Conservation (phyloP, 2,888 invertebrate genomes). For the Coelinius sp. region DNA sequence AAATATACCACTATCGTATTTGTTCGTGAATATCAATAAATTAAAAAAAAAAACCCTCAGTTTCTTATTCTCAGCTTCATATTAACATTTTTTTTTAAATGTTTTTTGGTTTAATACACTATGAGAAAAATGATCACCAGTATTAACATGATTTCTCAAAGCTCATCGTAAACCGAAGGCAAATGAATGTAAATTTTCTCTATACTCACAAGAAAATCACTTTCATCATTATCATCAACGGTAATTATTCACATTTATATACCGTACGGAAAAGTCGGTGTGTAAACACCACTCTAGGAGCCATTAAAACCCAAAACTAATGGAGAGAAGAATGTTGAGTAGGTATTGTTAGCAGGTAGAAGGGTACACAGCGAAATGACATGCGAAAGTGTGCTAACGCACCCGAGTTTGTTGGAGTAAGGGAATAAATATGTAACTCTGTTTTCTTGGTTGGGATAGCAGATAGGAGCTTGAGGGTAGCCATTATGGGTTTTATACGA, state of each 20-base stretch:
- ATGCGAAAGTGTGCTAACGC: neutral
- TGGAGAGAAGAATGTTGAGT: neutral
- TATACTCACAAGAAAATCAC: neutral
- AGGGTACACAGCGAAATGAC: no score
- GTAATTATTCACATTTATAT: neutral
- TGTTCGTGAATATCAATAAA: no score
- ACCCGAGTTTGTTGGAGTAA: neutral
- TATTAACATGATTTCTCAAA: no score
- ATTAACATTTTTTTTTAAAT: no score
- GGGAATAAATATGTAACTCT: neutral
- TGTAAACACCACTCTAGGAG: neutral
- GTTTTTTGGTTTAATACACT: no score
- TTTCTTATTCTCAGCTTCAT: no score
- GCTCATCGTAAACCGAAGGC: no score
- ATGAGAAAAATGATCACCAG: no score
- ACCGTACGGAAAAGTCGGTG: neutral
- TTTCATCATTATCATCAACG: neutral
- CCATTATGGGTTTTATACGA: conserved; percentile 30
- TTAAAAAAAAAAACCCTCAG: no score
- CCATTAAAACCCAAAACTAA: neutral
- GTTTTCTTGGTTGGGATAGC: neutral
- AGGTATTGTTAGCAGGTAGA: no score
- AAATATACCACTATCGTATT: no score
- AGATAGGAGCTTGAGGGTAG: conserved; percentile 19
- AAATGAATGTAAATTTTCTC: neutral